Percentiles rank a stretch among this genome's conserved stretches.
phyloP scores from a whole-genome alignment of 2,797 vertebrate species.

The Gallirallus australis region DNA sequence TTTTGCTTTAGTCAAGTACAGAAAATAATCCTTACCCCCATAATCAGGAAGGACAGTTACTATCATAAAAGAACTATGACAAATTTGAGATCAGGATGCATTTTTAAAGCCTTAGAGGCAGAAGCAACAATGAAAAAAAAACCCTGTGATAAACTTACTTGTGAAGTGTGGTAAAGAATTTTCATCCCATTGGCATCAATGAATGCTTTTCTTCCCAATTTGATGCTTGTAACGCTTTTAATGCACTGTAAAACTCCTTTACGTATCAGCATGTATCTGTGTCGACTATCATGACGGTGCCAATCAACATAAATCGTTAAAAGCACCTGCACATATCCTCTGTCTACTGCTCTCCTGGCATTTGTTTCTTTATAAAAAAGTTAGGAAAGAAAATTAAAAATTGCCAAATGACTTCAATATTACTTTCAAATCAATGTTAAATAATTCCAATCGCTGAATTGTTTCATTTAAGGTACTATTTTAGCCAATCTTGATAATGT shows the following conservation, averaged over 20 bases:
- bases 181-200: conserved; percentile 94
- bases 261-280: conserved; percentile 93
- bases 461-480: neutral
- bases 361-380: conserved; percentile 86
- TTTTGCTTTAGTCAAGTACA: neutral
- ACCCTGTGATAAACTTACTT: conserved; percentile 80
- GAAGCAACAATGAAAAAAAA: neutral
- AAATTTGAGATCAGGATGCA: neutral
- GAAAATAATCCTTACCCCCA: neutral
- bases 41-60: neutral
- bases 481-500: neutral
- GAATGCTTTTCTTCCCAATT: conserved; percentile 94
- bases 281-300: conserved; percentile 94
- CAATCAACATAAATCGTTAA: conserved; percentile 93
- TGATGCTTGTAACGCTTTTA: conserved; percentile 94
- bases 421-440: neutral
- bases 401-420: neutral
- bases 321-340: conserved; percentile 87
- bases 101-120: neutral
- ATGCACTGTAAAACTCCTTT: conserved; percentile 95
- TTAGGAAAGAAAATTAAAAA: conserved; percentile 55
- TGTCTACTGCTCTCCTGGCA: conserved; percentile 92
- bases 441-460: neutral
- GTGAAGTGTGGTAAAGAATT: conserved; percentile 92
- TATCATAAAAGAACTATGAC: neutral